Conservation (phyloP, 2,797 vertebrate genomes). For the Fratercula arctica region DNA sequence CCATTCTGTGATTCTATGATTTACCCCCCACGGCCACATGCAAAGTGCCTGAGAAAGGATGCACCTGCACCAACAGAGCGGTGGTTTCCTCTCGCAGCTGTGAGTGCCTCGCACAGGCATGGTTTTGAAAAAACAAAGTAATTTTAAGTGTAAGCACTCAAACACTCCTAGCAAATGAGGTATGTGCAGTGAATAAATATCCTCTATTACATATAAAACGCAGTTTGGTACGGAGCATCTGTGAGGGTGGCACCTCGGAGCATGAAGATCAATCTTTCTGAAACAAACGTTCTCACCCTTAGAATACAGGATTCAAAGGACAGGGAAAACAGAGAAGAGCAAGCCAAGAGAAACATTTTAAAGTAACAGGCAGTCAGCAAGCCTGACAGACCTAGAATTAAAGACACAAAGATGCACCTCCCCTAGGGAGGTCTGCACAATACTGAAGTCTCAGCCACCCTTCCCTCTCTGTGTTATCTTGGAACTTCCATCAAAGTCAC, state of each 20-base stretch:
- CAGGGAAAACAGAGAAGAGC: not conserved
- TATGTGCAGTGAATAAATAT: not conserved
- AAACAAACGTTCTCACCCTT: not conserved
- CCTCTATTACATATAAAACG: not conserved
- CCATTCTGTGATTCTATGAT: too few relatives aligned
- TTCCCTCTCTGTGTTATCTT: not conserved
- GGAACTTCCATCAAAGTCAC: not conserved
- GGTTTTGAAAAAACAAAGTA: not conserved
- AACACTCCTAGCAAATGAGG: not conserved
- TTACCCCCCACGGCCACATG: not conserved
- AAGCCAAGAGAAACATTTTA: not conserved
- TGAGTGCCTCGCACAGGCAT: not conserved
- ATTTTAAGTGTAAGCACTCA: not conserved
- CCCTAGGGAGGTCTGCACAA: not conserved
- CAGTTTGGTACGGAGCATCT: not conserved
- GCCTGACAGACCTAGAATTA: not conserved
- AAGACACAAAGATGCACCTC: not conserved
- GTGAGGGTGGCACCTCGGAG: not conserved
- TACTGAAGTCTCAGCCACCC: not conserved
- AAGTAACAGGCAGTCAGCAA: not conserved
- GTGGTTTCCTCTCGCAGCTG: not conserved
- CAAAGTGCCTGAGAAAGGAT: not conserved
- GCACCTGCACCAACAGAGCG: not conserved
- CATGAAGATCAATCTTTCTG: accelerated
- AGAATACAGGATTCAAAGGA: not conserved